Evolutionary conservation across 2,888 invertebrate genomes (phyloP), one percentile per base, ranked within the genome.

Genomic region (Rhagophthalmus giganteus): DNA sequence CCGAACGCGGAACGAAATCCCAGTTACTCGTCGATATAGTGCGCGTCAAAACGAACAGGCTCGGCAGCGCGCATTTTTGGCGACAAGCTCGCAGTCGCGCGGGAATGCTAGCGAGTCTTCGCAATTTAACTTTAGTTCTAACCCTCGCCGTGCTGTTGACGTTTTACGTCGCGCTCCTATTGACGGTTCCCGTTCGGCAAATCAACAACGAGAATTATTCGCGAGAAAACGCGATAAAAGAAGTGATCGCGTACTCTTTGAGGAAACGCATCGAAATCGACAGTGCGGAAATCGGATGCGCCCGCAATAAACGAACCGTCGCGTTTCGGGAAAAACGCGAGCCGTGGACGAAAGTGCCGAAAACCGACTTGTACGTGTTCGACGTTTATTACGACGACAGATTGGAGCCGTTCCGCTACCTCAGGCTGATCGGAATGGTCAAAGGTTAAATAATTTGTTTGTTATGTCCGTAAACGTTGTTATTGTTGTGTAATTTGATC

Each of bases 181-280:
- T 48, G 15, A 53, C 34, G 2, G 14, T 52, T 6, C 52, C 46
- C 1, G 46, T 52, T 2, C 13, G 20, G 1, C 26, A 34, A 35
- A 35, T 24, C 9, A 28, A 16, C 12, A 20, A 14, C n/a, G 37
- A n/a, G 7, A 25, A 16, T 25, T 9, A 9, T n/a, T 32, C 12
- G 6, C 27, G 32, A 3, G 47, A 48, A 44, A 44, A 31, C 14
- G 25, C 7, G 7, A 79, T 81, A 74, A 77, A 77, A 64, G 82
- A 82, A 53, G 81, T 83, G 59, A 79, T 83, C 57, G 82, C 79
- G 11, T 83, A 82, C 71, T 83, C 83, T 20, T 80, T 79, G 65
- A 78, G 74, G 55, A 79, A 78, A 62, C 77, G 74, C 62, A 79
- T 78, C 2, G 78, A 79, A 67, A 71, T 79, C 73, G 78, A 79